These are phyloP conservation scores for Zele albiditarsus DNA, from an alignment of 2,888 invertebrate species.

Conservation along the genomic window DNA sequence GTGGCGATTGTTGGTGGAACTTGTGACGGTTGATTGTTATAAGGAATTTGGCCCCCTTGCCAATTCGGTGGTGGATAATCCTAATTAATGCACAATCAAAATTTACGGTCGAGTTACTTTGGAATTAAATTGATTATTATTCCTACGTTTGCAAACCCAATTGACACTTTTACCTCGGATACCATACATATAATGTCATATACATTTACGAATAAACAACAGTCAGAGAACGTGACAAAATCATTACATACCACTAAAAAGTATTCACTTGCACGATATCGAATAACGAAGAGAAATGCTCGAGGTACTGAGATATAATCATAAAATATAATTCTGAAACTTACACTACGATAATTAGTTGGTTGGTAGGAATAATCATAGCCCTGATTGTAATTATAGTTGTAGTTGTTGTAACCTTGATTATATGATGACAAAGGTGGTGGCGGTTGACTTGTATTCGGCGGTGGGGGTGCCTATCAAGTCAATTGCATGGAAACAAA, in stretches of 20 bases:
- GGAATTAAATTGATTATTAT: slow-evolving; percentile 26
- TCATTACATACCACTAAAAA: neutral
- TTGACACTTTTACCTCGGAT: slow-evolving; percentile 58
- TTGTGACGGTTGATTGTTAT: slow-evolving; percentile 67
- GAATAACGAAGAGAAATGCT: neutral
- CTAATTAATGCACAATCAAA: slow-evolving; percentile 59
- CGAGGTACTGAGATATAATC: neutral
- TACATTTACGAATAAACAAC: no score
- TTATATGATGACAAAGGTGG: slow-evolving; percentile 65
- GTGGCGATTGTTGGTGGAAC: slow-evolving; percentile 61
- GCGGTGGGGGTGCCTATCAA: slow-evolving; percentile 63
- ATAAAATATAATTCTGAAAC: slow-evolving; percentile 48
- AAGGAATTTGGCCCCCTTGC: slow-evolving; percentile 67
- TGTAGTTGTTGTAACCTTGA: slow-evolving; percentile 68
- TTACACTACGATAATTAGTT: slow-evolving; percentile 67
- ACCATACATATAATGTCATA: slow-evolving; percentile 13
- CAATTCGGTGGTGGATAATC: slow-evolving; percentile 69
- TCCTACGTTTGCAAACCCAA: slow-evolving; percentile 61
- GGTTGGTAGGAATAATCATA: slow-evolving; percentile 68
- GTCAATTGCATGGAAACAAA: slow-evolving; percentile 16
- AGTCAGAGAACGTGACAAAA: no score
- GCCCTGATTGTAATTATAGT: slow-evolving; percentile 65
- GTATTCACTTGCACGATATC: no score
- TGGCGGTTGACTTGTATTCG: slow-evolving; percentile 68
- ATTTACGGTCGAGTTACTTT: slow-evolving; percentile 2